These are phyloP conservation scores for Heliconius hortense DNA, from an alignment of 2,888 invertebrate genomes.

Conservation along the genomic window DNA sequence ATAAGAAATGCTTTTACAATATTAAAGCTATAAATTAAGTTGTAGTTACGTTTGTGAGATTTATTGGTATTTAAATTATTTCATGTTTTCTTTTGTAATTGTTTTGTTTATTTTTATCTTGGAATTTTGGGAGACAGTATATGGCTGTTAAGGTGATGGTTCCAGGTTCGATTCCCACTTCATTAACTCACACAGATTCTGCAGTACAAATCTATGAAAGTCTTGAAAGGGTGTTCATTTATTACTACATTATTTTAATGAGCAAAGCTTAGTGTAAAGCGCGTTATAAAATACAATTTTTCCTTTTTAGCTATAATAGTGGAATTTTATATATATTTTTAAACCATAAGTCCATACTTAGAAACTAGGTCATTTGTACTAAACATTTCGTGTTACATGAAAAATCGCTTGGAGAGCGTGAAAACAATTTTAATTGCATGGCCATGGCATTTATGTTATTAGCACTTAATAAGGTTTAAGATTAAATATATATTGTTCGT, in stretches of 20 bases:
- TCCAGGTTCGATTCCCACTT: neutral
- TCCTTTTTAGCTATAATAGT: neutral
- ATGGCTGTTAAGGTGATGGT: neutral
- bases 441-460: conserved; percentile 17
- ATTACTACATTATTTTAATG: neutral
- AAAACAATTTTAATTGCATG: conserved; percentile 41
- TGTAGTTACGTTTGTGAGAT: conserved; percentile 33
- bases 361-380: conserved; percentile 35
- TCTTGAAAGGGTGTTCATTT: too few species aligned
- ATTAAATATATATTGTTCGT: neutral
- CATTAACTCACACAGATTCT: too few species aligned
- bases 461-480: neutral
- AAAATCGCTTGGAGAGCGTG: conserved; percentile 32
- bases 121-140: neutral
- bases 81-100: conserved; percentile 26
- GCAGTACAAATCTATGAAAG: too few species aligned
- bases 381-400: conserved; percentile 35
- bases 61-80: conserved; percentile 39
- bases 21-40: conserved; percentile 39
- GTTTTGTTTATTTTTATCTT: conserved; percentile 19
- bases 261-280: neutral
- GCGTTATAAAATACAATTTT: neutral
- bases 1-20: conserved; percentile 38
- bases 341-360: conserved; percentile 11
- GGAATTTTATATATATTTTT: conserved; percentile 11